A percentile compares a stretch with the other conserved stretches of the same genome.
These are phyloP conservation scores for Conus betulinus DNA, from an alignment of 1,140 invertebrate species.

Conservation along the genomic window DNA sequence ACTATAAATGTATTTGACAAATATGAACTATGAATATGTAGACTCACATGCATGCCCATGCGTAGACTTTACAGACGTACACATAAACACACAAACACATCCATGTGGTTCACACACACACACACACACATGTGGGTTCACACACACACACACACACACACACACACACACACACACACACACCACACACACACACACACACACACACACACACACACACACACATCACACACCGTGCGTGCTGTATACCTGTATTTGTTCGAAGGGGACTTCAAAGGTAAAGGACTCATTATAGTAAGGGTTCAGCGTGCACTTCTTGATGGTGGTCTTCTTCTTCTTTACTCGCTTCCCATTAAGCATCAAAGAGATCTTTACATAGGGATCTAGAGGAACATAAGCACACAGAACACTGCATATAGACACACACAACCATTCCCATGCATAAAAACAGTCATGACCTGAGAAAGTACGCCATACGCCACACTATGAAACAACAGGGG, in stretches of 20 bases:
- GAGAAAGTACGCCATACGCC: no score
- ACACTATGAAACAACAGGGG: no score
- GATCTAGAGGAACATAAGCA: slow-evolving; percentile 84
- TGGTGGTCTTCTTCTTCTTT: slow-evolving; percentile 99
- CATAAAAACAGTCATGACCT: no score
- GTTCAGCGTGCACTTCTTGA: slow-evolving; percentile 99
- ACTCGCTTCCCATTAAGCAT: slow-evolving; percentile 99
- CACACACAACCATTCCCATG: no score
- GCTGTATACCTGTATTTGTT: slow-evolving; percentile 97
- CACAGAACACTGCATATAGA: background rate
- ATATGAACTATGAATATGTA: no score
- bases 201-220: no score
- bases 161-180: background rate
- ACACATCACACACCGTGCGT: no score
- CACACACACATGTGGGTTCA: background rate
- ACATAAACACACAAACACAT: background rate
- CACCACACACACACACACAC: background rate
- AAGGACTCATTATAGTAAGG: slow-evolving; percentile 99
- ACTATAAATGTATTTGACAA: no score
- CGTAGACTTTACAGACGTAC: background rate
- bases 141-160: background rate
- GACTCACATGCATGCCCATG: background rate
- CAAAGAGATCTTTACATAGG: slow-evolving; percentile 99
- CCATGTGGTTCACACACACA: background rate
- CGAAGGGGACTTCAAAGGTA: slow-evolving; percentile 99